A percentile compares a stretch with the other conserved stretches of the same genome.
These are phyloP conservation scores for Palythoa heliodiscus DNA, from an alignment of 92 coral and sea anemone species.

Conservation along the genomic window DNA sequence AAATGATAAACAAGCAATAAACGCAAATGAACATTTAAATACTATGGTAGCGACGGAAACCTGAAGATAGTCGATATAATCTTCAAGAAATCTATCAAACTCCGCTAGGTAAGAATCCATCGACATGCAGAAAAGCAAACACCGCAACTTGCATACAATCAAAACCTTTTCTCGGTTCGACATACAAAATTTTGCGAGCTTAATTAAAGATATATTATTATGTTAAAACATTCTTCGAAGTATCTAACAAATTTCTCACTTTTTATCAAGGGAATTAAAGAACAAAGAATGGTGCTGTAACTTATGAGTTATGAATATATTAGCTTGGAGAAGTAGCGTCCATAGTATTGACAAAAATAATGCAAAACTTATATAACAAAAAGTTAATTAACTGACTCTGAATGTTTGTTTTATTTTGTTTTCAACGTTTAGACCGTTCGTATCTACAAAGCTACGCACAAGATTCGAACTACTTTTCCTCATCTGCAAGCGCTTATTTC, in stretches of 20 bases:
- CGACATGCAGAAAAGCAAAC: neutral
- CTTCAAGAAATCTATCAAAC: conserved; percentile 23
- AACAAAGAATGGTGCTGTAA: conserved; percentile 1
- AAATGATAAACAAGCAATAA: neutral
- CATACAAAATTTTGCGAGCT: neutral
- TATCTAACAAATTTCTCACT: neutral
- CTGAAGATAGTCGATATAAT: conserved; percentile 21
- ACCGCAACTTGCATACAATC: neutral
- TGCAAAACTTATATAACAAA: neutral
- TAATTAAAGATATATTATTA: neutral
- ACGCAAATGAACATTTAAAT: neutral
- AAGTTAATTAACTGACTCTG: neutral
- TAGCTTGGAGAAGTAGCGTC: neutral
- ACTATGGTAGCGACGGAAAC: neutral
- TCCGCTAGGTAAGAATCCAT: conserved; percentile 37
- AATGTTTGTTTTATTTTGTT: too few species aligned
- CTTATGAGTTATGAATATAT: conserved; percentile 2
- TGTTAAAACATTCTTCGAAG: neutral
- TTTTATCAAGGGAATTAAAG: neutral
- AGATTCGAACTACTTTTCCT: too few species aligned
- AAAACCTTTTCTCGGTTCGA: neutral
- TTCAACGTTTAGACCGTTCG: neutral
- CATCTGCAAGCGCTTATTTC: too few species aligned
- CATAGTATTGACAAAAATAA: neutral
- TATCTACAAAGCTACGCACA: neutral